Base-by-base conservation (phyloP, 2,797 vertebrate species). In the Lerista edwardsae region DNA sequence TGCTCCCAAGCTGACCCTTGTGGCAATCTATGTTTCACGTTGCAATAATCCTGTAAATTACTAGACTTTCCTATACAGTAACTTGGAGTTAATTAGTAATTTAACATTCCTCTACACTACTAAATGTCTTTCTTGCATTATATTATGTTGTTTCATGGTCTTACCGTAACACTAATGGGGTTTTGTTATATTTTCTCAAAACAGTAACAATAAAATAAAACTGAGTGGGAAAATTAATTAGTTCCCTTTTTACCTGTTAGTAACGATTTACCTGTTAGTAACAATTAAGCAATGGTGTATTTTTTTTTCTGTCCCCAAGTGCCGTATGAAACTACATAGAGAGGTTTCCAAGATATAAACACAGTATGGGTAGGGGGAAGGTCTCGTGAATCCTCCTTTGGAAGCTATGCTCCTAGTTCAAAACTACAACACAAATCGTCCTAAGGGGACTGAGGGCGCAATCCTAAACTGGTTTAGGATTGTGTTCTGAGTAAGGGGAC, bases 51-150 rank as follows among this genome's bases (percentile, higher is more conserved):
- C 96, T 96, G 95, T 97, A 96, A 97, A 97, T 97, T 96, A 96
- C 95, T 95, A 93, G 90, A 94, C 95, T 97, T 97, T 96, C 96
- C 96, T 96, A 96, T 96, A 95, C 96, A 95, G 96, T 95, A 96
- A 95, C 95, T 97, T 95, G 95, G 95, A 96, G 96, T 96, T 97
- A 97, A 97, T 96, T 96, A 97, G 96, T 96, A 97, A 97, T 97
- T 97, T 97, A 97, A 96, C 96, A 97, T 97, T 97, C 96, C 92
- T 95, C 95, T 91, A 93, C 25, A 91, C 96, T 96, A 96, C 96
- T 97, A 97, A 97, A 96, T 97, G 96, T 96, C 96, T 96, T 96
- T 95, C 94, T 96, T 96, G 96, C 95, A 96, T 97, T 97, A 96
- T 96, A 97, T 97, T 96, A 97, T 95, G 95, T 96, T 97, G 96